Evolutionary conservation across 2,797 vertebrate species (phyloP).

Genomic region (Orestias chungarensis): DNA sequence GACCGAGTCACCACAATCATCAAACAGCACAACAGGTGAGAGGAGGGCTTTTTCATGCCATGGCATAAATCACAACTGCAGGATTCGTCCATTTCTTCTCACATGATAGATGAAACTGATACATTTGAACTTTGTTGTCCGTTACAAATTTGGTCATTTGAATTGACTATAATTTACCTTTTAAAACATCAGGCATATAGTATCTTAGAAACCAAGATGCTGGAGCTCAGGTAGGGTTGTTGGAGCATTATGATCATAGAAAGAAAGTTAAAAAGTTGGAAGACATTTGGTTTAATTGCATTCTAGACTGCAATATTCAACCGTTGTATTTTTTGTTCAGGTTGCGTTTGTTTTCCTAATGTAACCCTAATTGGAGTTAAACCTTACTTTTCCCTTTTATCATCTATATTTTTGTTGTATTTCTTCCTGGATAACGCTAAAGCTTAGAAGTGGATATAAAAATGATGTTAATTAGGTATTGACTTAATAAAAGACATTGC

Average conservation of each 20-base stretch:
- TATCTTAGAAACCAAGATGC: background rate
- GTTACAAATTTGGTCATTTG: background rate
- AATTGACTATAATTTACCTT: background rate
- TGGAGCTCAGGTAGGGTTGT: background rate
- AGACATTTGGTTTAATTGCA: background rate
- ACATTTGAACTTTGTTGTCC: background rate
- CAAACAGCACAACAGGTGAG: slow-evolving; percentile 97
- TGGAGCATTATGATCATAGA: background rate
- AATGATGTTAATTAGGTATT: background rate
- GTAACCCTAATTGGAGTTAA: background rate
- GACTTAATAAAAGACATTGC: background rate
- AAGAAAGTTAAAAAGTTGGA: background rate
- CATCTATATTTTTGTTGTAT: background rate
- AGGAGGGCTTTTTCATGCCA: slow-evolving; percentile 7
- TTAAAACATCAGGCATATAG: background rate
- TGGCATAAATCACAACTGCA: too few relatives aligned
- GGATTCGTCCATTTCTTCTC: too few relatives aligned
- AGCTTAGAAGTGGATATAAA: background rate
- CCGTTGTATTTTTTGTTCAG: background rate
- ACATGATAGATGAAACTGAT: too few relatives aligned
- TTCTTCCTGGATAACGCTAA: background rate
- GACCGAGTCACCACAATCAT: slow-evolving; percentile 91
- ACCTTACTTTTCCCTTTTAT: background rate
- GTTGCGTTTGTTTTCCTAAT: background rate
- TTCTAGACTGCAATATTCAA: background rate